Evolutionary conservation across 2,888 invertebrate genomes (phyloP).

Genomic region (Falcaria lacertinaria): DNA sequence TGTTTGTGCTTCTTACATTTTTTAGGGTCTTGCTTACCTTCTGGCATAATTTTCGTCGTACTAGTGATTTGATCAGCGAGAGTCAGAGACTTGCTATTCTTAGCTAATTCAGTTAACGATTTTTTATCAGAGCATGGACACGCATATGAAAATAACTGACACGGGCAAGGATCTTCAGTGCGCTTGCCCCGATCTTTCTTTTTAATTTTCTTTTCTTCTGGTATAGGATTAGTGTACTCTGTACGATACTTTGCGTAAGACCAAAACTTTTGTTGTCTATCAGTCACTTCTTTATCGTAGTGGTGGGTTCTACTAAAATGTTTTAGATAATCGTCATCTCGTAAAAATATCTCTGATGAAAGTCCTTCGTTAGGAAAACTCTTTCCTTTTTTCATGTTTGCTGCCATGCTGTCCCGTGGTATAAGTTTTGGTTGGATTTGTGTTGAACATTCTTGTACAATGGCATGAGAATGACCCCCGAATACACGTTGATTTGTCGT

Average conservation of each 20-base stretch:
- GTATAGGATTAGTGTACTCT: constrained; percentile 43
- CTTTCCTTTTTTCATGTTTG: constrained; percentile 34
- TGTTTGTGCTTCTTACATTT: constrained; percentile 24
- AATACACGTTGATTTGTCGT: constrained; percentile 14
- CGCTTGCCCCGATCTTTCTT: constrained; percentile 43
- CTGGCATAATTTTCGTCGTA: constrained; percentile 22
- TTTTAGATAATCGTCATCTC: constrained; percentile 32
- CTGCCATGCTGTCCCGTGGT: constrained; percentile 32
- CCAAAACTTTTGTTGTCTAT: constrained; percentile 51
- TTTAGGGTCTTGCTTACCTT: constrained; percentile 17
- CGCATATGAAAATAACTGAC: constrained; percentile 60
- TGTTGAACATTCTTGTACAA: constrained; percentile 56
- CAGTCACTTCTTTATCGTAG: constrained; percentile 26
- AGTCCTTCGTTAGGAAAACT: constrained; percentile 30
- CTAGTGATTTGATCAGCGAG: constrained; percentile 39
- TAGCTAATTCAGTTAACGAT: constrained; percentile 39
- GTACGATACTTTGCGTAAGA: constrained; percentile 56
- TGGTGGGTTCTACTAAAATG: constrained; percentile 18
- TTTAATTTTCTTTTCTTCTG: constrained; percentile 41
- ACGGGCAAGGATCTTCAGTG: constrained; percentile 55
- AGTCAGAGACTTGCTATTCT: constrained; percentile 33
- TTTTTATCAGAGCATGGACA: constrained; percentile 53
- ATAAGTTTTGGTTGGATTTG: constrained; percentile 39
- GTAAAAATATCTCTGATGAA: constrained; percentile 53
- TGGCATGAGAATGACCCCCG: constrained; percentile 32